Conservation (phyloP, 2,888 invertebrate genomes). For the Cephonodes hylas region DNA sequence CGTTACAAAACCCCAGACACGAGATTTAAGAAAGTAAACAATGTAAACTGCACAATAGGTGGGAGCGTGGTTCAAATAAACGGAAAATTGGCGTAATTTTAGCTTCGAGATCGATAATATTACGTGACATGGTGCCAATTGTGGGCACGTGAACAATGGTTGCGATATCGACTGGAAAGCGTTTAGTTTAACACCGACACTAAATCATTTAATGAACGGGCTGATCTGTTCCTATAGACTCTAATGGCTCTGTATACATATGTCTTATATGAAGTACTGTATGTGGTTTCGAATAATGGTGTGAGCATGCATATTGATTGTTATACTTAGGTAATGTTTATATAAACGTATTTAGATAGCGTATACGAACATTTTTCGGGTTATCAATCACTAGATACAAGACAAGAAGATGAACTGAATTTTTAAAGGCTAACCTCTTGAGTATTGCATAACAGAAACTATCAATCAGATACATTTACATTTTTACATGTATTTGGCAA, state of each 20-base stretch:
- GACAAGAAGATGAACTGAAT: no score
- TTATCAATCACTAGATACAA: no score
- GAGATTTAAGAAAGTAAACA: constrained; percentile 6
- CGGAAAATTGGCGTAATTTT: constrained; percentile 10
- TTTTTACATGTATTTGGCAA: neutral
- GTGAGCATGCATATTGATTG: no score
- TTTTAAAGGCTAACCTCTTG: neutral
- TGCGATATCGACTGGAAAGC: constrained; percentile 8
- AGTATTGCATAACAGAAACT: neutral
- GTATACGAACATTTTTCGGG: no score
- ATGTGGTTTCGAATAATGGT: no score
- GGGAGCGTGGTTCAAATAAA: constrained; percentile 2
- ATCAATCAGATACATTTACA: neutral
- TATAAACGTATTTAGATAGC: no score
- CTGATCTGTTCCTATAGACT: neutral
- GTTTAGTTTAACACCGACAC: neutral
- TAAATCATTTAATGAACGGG: neutral
- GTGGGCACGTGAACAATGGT: constrained; percentile 8
- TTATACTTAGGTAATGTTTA: no score
- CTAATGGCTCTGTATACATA: neutral
- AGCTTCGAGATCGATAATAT: constrained; percentile 12
- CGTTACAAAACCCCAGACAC: neutral
- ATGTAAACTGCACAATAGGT: neutral
- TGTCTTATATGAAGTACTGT: neutral
- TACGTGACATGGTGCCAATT: constrained; percentile 10